phyloP scores from a whole-genome alignment of 2,888 invertebrate species.

The Aleiodes alternator region DNA sequence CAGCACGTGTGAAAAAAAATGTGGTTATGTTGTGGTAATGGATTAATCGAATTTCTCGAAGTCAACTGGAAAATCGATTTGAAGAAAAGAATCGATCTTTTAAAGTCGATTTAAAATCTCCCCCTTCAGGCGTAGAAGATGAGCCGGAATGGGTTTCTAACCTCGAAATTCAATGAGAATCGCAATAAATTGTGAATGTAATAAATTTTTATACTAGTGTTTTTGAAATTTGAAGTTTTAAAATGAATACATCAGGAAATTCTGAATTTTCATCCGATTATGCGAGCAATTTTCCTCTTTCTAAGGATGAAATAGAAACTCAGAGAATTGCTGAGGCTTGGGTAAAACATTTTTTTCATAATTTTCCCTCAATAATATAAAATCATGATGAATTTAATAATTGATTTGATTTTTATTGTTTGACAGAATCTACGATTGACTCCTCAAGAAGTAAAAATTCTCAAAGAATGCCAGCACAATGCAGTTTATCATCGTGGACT shows the following conservation, averaged over 20 bases:
- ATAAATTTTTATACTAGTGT: not conserved
- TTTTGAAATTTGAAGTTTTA: not conserved
- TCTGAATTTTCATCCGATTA: conserved; percentile 7
- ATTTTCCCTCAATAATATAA: not conserved
- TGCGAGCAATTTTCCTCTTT: not conserved
- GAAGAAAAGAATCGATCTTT: too few species aligned
- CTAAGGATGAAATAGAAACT: not conserved
- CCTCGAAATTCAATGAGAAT: too few species aligned
- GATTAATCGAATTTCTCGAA: too few species aligned
- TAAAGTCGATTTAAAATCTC: too few species aligned
- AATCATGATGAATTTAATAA: not conserved
- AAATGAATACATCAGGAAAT: not conserved
- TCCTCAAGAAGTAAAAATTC: conserved; percentile 27
- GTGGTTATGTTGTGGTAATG: too few species aligned
- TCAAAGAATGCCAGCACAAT: conserved; percentile 41
- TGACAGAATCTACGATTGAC: conserved; percentile 25
- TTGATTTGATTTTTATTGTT: not conserved
- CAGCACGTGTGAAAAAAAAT: too few species aligned
- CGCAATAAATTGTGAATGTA: too few species aligned
- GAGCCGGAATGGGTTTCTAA: too few species aligned
- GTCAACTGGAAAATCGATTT: too few species aligned
- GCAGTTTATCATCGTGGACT: conserved; percentile 32
- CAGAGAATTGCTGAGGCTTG: not conserved
- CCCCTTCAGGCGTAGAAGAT: too few species aligned
- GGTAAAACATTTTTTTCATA: conserved; percentile 8